Base-by-base conservation (phyloP, 2,113 vertebrate genomes). In the Excalfactoria chinensis region DNA sequence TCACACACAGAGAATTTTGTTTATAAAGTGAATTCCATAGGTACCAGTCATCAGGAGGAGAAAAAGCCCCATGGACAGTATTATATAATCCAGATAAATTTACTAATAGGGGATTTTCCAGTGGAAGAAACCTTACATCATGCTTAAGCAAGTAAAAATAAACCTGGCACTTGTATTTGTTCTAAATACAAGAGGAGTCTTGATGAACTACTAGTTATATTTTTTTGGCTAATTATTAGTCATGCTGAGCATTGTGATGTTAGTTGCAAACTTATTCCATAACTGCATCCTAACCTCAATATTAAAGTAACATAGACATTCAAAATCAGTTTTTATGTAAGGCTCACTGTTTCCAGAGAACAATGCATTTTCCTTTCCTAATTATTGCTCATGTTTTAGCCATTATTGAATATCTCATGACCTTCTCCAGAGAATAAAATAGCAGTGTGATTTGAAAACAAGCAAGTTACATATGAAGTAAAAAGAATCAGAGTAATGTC, bases 51-150 rank as follows among this genome's bases (percentile, higher is more conserved):
- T 77, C 70, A 89, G 18, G 21, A 96, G 83, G 73, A 72, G 80
- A 96, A 93, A 95, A 97, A 93, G 48, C 22, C 58, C 75, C 83
- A 84, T 40, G 43, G 84, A 77, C 79, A 68, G 34, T 91, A 72
- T 96, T 90, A 96, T 83, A 82, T 91, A 94, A 86, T 93, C 76
- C 53, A 90, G 69, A 85, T 79, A 97, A 96, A 84, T 89, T 85
- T 74, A 83, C 80, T 95, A 96, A 82, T 68, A 92, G 92, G 88
- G 90, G 95, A 91, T 96, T 96, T 97, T 96, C 95, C 93, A 95
- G n/a, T 93, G 92, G 92, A 96, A 91, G 87, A 95, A 97, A 93
- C 82, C 91, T 96, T 90, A 95, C 86, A 86, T 97, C 94, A 97
- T 95, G 53, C 70, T 91, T 77, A 64, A 88, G 88, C 58, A 86